phyloP scores from a whole-genome alignment of 1,140 invertebrate genomes.

The Polypedilum pembai region DNA sequence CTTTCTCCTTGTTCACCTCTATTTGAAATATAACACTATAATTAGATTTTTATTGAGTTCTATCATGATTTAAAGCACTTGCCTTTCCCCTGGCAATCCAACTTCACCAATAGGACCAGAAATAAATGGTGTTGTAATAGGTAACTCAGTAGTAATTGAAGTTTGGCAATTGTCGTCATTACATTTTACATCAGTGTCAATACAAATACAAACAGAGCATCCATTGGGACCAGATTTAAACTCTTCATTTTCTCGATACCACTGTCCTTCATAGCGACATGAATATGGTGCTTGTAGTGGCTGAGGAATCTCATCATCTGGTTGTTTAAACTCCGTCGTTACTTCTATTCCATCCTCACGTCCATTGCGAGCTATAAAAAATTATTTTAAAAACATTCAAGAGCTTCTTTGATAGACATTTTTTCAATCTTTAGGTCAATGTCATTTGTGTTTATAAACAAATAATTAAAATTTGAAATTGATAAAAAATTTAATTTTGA shows the following conservation, averaged over 20 bases:
- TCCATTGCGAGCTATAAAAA: slow-evolving; percentile 32
- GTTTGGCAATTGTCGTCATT: slow-evolving; percentile 27
- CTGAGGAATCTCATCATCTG: slow-evolving; percentile 36
- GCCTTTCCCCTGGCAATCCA: slow-evolving; percentile 39
- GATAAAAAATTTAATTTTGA: not conserved
- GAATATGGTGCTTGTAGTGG: slow-evolving; percentile 35
- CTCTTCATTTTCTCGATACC: slow-evolving; percentile 46
- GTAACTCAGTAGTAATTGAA: slow-evolving; percentile 31
- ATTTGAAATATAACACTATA: slow-evolving; percentile 45
- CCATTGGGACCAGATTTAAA: slow-evolving; percentile 48
- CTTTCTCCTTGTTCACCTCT: slow-evolving; percentile 49
- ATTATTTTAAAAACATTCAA: slow-evolving; percentile 29
- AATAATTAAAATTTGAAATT: not conserved
- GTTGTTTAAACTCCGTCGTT: slow-evolving; percentile 35
- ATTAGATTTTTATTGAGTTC: no score
- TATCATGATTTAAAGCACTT: slow-evolving; percentile 30
- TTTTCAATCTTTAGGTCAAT: not conserved
- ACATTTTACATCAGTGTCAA: slow-evolving; percentile 51
- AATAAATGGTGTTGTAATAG: slow-evolving; percentile 34
- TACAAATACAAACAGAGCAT: slow-evolving; percentile 58
- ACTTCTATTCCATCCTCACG: slow-evolving; percentile 31
- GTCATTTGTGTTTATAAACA: not conserved
- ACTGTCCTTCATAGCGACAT: slow-evolving; percentile 47
- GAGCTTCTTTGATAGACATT: not conserved
- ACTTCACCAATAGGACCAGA: slow-evolving; percentile 38